Base-by-base conservation (phyloP, 2,797 vertebrate species). In the Squalus acanthias region DNA sequence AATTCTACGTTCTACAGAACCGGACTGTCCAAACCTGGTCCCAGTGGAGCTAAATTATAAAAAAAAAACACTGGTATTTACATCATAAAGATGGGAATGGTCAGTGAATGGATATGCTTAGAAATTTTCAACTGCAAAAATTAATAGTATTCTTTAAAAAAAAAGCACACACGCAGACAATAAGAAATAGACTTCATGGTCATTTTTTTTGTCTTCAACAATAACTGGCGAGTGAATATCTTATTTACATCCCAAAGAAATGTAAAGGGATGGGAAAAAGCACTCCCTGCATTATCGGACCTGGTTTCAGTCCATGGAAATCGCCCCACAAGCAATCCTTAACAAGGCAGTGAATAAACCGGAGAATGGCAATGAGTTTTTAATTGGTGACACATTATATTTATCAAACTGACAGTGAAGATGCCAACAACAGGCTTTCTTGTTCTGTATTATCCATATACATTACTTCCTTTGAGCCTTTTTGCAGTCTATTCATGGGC, bases 381-480 rank as follows among this genome's bases (percentile, higher is more conserved):
- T 99, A 99, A 99, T 99, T 99, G 98, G 98, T 98, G 98, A 99
- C 98, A 99, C 98, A 98, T 99, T 99, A 99, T 99, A 99, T 99
- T 99, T 99, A 99, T 99, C 98, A 98, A 98, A 97, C 98, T 99
- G 99, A 99, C 98, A 98, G 98, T 97, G 9, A 97, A 98, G 98
- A 98, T 97, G 98, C 98, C 98, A 97, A 96, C 97, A 17, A 97
- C 97, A 97, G 97, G 97, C 98, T 98, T 98, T 98, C 98, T 98
- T 98, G 98, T 98, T 98, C 98, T 98, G 98, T 98, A 98, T 98
- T 98, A 98, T 98, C 98, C 97, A 97, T 93, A 93, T 97, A 96
- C 98, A 97, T 97, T 98, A 98, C 98, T 98, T 98, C 98, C 98
- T 98, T 98, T 97, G 97, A 98, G 98, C 97, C 97, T 95, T n/a